phyloP scores from a whole-genome alignment of 2,797 vertebrate species.

The Notamacropus eugenii region DNA sequence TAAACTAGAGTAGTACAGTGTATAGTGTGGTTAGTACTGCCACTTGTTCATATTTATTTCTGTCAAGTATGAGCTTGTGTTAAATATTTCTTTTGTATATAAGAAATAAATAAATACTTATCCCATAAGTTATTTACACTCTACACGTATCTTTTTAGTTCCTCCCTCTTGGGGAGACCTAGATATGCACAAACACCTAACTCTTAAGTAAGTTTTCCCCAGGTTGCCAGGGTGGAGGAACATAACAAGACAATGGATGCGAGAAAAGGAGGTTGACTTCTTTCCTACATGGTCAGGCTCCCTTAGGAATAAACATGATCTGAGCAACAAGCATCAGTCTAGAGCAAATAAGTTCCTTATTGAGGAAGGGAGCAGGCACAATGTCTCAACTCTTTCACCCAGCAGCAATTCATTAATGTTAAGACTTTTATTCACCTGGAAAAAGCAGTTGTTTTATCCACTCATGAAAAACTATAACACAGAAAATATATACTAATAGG shows the following conservation, averaged over 20 bases:
- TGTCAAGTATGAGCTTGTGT: not conserved
- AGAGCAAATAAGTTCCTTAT: not conserved
- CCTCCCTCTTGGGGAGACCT: not conserved
- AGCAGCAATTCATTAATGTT: not conserved
- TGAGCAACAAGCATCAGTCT: not conserved
- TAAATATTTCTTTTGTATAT: not conserved
- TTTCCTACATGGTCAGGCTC: not conserved
- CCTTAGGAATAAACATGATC: not conserved
- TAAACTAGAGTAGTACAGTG: not conserved
- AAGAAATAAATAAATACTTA: not conserved
- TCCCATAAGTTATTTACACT: not conserved
- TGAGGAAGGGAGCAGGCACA: not conserved
- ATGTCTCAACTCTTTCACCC: not conserved
- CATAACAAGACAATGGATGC: not conserved
- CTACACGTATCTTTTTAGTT: not conserved
- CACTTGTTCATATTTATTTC: not conserved
- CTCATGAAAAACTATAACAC: not conserved
- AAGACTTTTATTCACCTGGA: not conserved
- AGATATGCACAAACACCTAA: not conserved
- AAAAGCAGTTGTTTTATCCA: not conserved
- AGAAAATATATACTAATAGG: not conserved
- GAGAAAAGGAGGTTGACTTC: not conserved
- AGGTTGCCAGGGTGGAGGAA: not conserved
- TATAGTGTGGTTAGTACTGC: not conserved
- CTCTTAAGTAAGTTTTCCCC: not conserved